phyloP scores from a whole-genome alignment of 35 echinoderm and acorn worm genomes.

The Eucidaris tribuloides region DNA sequence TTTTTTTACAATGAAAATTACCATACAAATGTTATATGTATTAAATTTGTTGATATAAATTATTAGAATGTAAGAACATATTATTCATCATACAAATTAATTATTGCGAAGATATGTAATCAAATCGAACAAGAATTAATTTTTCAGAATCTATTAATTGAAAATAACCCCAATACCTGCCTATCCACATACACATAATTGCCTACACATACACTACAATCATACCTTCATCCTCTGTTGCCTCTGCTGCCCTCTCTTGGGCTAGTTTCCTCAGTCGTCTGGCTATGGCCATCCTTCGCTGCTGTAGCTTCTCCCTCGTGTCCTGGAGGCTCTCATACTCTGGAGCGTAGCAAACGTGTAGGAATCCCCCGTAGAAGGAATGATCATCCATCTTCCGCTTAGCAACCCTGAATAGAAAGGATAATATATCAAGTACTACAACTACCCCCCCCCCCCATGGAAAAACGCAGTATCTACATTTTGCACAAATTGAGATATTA shows the following conservation, averaged over 20 bases:
- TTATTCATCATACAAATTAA: no score
- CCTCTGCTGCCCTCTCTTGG: background rate
- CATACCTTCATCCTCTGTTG: background rate
- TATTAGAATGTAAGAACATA: no score
- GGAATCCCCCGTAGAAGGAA: constrained; percentile 83
- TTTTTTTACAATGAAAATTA: no score
- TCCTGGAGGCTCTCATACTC: constrained; percentile 89
- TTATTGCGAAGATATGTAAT: no score
- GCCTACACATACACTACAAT: background rate
- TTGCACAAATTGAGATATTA: background rate
- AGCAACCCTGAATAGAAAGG: constrained; percentile 37
- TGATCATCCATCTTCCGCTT: constrained; percentile 90
- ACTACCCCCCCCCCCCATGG: background rate
- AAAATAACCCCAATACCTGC: background rate
- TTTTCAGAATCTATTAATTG: no score
- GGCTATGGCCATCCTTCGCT: constrained; percentile 72
- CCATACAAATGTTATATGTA: no score
- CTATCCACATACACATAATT: background rate
- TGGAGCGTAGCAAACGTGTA: constrained; percentile 84
- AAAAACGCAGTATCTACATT: background rate
- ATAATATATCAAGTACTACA: background rate
- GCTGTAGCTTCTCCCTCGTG: constrained; percentile 79
- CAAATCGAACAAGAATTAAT: no score
- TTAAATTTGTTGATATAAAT: no score
- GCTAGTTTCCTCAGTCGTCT: constrained; percentile 58